Percentiles rank a stretch among this genome's conserved stretches.
Evolutionary conservation across 2,888 invertebrate species (phyloP).

Genomic region (Drosophila limbata): DNA sequence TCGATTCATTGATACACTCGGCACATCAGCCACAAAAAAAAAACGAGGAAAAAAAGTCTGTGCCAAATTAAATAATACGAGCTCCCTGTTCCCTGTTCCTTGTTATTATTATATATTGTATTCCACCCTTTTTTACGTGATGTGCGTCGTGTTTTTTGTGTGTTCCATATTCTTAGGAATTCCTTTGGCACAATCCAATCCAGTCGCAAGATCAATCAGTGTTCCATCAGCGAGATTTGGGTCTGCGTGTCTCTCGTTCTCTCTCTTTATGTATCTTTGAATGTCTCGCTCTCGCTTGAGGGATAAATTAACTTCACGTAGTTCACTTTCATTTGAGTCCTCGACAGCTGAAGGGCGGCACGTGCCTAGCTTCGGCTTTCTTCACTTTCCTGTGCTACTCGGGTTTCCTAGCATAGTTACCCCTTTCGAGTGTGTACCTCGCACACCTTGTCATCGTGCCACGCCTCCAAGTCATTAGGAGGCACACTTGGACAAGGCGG

Average conservation of each 20-base stretch:
- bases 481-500: conserved; percentile 73
- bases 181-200: conserved; percentile 61
- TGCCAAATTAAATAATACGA: conserved; percentile 79
- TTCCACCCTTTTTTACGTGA: conserved; percentile 76
- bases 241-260: conserved; percentile 24
- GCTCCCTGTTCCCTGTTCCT: conserved; percentile 65
- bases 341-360: conserved; percentile 65
- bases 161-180: conserved; percentile 71
- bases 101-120: conserved; percentile 79
- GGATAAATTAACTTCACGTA: conserved; percentile 36
- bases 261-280: not conserved
- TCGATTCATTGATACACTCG: conserved; percentile 75
- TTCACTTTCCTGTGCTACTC: conserved; percentile 66
- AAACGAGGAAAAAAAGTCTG: conserved; percentile 17
- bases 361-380: conserved; percentile 68
- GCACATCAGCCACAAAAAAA: conserved; percentile 17
- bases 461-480: conserved; percentile 70
- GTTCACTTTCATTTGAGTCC: conserved; percentile 59
- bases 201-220: conserved; percentile 78
- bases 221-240: conserved; percentile 51
- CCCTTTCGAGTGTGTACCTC: conserved; percentile 44
- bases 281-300: not conserved
- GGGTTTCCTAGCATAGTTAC: conserved; percentile 45
- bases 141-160: conserved; percentile 59
- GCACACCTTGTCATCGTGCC: conserved; percentile 35